Percentiles rank a stretch among this genome's conserved stretches.
Conservation (phyloP, 2,797 vertebrate genomes). For the Anguilla pacifica region DNA sequence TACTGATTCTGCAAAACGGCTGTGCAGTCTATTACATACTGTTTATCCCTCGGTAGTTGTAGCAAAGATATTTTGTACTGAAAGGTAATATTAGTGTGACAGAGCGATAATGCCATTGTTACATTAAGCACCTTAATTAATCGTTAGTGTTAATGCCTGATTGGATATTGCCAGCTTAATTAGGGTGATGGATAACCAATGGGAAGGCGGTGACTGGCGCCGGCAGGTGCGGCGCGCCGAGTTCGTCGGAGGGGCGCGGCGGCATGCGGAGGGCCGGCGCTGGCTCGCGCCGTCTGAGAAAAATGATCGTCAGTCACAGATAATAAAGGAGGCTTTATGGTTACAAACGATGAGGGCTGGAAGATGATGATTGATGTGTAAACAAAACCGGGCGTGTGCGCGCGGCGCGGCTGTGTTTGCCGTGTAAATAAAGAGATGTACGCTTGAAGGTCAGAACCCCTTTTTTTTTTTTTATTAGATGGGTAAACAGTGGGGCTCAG, state of each 20-base stretch:
- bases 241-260: not conserved
- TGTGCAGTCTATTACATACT: not conserved
- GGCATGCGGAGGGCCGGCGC: not conserved
- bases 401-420: not conserved
- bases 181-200: not conserved
- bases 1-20: not conserved
- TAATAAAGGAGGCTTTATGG: slow-evolving; percentile 28
- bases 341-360: slow-evolving; percentile 18
- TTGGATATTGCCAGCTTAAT: not conserved
- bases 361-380: slow-evolving; percentile 24
- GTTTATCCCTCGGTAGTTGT: not conserved
- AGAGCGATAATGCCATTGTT: not conserved
- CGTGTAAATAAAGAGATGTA: slow-evolving; percentile 21
- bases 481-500: slow-evolving; percentile 19
- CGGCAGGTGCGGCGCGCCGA: not conserved
- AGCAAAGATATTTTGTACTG: not conserved
- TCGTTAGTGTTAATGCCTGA: not conserved
- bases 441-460: slow-evolving; percentile 23
- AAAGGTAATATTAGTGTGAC: not conserved
- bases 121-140: not conserved
- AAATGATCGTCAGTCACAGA: slow-evolving; percentile 15
- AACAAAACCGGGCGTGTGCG: not conserved
- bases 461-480: slow-evolving; percentile 12
- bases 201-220: not conserved
- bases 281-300: not conserved